Evolutionary conservation across 2,797 vertebrate genomes (phyloP), one percentile per base, ranked within the genome.

Genomic region (Malurus splendens): DNA sequence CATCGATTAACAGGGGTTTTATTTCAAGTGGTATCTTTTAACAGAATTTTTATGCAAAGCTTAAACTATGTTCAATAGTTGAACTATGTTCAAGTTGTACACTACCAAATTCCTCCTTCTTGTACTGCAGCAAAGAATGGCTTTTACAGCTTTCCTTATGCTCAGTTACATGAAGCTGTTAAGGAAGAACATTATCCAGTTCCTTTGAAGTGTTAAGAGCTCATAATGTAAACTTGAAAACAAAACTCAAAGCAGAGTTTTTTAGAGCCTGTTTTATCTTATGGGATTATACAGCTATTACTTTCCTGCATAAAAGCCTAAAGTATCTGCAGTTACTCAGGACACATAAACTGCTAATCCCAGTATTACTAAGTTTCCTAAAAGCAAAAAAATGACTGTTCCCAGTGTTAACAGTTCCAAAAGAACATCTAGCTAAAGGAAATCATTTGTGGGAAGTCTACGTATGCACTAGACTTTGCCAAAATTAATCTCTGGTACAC

Each of bases 401-500:
- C 36, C 47, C 82, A 90, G 73, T 28, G 44, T 84, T 76, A 93
- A 59, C 60, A 62, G 72, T n/a, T 93, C 73, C 84, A 92, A 81
- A 90, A 90, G 73, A 93, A 59, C 76, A 89, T 74, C 91, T 82
- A 91, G 89, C 28, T 55, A 70, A 78, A 94, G 88, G 91, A 89
- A 95, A 93, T 73, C 83, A 65, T 51, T 90, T 85, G 73, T 7
- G 4, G 72, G 78, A 95, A 90, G 60, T 71, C 75, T 86, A 51
- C n/a, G 8, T 75, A 82, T 39, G 61, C 3, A 4, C 25, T 2
- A 59, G 52, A 41, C 45, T 14, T n/a, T 72, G 86, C 87, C 89
- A 93, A 74, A 82, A 86, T 79, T 82, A 20, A 91, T 56, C 45
- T 79, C 71, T 92, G 36, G 62, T 82, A 86, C n/a, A 92, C 36